A percentile compares a stretch with the other conserved stretches of the same genome.
Conservation (phyloP, 1,140 invertebrate genomes). For the Formica selysi region DNA sequence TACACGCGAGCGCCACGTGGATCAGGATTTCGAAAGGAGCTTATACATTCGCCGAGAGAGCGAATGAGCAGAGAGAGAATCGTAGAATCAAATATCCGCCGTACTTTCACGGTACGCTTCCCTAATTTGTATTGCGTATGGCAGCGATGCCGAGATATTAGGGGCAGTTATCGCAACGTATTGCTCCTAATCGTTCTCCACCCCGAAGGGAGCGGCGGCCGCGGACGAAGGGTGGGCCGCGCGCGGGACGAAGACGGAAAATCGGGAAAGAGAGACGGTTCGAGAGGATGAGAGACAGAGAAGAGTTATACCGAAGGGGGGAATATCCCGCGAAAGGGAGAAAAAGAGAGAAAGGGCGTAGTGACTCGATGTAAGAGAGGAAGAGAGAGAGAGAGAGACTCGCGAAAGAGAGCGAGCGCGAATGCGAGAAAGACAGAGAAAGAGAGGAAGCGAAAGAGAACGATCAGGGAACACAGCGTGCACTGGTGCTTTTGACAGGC, state of each 20-base stretch:
- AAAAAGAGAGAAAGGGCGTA: constrained; percentile 19
- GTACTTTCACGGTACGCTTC: constrained; percentile 77
- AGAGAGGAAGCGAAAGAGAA: constrained; percentile 77
- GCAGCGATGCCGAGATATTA: constrained; percentile 83
- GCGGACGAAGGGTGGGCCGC: constrained; percentile 40
- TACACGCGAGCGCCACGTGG: constrained; percentile 8
- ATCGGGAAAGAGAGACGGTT: constrained; percentile 38
- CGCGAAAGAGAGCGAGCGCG: constrained; percentile 11
- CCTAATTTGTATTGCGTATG: constrained; percentile 84
- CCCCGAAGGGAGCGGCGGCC: constrained; percentile 61
- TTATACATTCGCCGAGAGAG: background rate
- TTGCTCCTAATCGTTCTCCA: constrained; percentile 85
- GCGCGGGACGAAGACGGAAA: constrained; percentile 26
- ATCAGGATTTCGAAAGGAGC: constrained; percentile 31
- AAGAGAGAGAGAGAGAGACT: constrained; percentile 30
- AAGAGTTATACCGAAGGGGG: constrained; percentile 24
- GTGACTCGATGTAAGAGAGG: constrained; percentile 47
- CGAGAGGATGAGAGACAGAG: constrained; percentile 12
- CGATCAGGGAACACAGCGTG: constrained; percentile 83
- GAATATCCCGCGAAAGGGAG: background rate
- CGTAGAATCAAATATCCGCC: constrained; percentile 76
- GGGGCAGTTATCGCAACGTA: constrained; percentile 85
- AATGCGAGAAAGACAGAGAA: constrained; percentile 58
- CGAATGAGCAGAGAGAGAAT: constrained; percentile 59
- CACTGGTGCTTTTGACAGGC: constrained; percentile 87